Evolutionary conservation across 2,113 vertebrate genomes (phyloP).

Genomic region (Orthonyx spaldingii): DNA sequence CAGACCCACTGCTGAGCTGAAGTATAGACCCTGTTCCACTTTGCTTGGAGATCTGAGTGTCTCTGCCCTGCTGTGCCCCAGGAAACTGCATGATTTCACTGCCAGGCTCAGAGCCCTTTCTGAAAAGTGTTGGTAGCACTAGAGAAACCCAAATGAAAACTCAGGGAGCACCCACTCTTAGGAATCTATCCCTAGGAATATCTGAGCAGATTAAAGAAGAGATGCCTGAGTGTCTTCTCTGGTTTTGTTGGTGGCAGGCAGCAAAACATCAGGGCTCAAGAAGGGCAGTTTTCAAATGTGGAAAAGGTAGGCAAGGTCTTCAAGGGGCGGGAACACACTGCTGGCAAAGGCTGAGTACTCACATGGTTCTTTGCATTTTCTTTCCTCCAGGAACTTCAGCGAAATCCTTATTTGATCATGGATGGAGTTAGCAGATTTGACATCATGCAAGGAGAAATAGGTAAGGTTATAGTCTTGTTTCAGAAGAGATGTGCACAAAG

Average conservation of each 20-base stretch:
- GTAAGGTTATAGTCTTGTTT: slow-evolving; percentile 34
- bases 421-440: slow-evolving; percentile 73
- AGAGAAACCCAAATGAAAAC: not conserved
- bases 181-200: not conserved
- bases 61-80: not conserved
- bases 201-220: not conserved
- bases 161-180: not conserved
- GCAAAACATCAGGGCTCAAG: not conserved
- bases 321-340: not conserved
- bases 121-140: not conserved
- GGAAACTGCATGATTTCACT: not conserved
- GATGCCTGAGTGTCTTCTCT: not conserved
- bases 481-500: not conserved
- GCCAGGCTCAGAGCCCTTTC: not conserved
- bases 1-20: not conserved
- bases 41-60: not conserved
- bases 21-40: not conserved
- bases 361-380: not conserved
- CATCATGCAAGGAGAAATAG: slow-evolving; percentile 72
- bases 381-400: slow-evolving; percentile 57
- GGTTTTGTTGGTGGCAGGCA: not conserved
- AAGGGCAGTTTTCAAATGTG: not conserved
- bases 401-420: slow-evolving; percentile 52
- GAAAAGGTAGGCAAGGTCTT: not conserved
- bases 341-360: not conserved